Evolutionary conservation across 2,113 vertebrate genomes (phyloP).

Genomic region (Silurus asotus): DNA sequence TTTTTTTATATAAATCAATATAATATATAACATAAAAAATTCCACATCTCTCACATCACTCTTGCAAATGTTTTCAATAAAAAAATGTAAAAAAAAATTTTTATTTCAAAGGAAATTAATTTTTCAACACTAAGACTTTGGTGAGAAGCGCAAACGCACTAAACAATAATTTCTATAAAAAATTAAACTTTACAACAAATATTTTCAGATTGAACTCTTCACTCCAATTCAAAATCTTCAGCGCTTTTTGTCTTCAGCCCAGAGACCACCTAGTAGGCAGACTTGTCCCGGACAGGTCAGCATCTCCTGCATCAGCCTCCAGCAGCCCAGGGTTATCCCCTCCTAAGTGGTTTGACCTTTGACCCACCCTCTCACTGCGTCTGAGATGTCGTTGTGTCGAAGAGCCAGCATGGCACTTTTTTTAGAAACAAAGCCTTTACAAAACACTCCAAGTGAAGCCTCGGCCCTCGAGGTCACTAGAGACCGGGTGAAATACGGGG

Average conservation of each 20-base stretch:
- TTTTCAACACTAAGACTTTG: too few relatives aligned
- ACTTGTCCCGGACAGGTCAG: conserved; percentile 58
- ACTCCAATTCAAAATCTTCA: not conserved
- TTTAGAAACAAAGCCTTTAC: conserved; percentile 47
- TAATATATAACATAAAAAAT: too few relatives aligned
- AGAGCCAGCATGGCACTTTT: conserved; percentile 60
- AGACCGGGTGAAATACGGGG: conserved; percentile 33
- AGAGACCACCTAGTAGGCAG: conserved; percentile 58
- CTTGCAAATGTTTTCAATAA: too few relatives aligned
- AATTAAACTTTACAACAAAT: not conserved
- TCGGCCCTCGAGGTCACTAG: conserved; percentile 54
- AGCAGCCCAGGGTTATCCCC: conserved; percentile 49
- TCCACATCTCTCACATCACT: too few relatives aligned
- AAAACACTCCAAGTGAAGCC: conserved; percentile 46
- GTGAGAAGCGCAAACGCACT: too few relatives aligned
- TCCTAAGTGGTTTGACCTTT: conserved; percentile 68
- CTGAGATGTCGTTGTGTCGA: conserved; percentile 56
- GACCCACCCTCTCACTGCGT: conserved; percentile 57
- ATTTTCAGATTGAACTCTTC: not conserved
- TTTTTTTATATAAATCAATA: too few relatives aligned
- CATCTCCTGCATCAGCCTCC: conserved; percentile 58
- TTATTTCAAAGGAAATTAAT: too few relatives aligned
- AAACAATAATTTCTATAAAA: too few relatives aligned
- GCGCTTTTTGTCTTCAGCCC: not conserved
- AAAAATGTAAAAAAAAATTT: too few relatives aligned